Conservation (phyloP, 2,888 invertebrate genomes). For the Tetropium fuscum region DNA sequence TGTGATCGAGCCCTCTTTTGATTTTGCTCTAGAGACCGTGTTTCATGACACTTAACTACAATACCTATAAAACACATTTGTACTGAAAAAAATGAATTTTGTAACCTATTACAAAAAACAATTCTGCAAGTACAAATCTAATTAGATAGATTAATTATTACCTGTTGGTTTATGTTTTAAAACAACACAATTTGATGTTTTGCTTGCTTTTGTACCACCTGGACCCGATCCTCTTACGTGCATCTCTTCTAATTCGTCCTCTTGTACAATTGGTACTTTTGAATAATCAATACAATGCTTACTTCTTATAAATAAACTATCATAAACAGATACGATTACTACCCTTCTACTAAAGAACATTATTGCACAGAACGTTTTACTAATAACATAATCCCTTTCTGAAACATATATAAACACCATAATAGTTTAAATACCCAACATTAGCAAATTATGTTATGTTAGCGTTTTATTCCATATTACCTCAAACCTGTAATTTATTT, state of each 20-base stretch:
- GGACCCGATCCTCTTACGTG: constrained; percentile 93
- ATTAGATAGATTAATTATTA: constrained; percentile 22
- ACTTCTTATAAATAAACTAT: constrained; percentile 40
- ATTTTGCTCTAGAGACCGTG: constrained; percentile 85
- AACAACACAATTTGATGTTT: constrained; percentile 56
- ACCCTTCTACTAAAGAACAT: constrained; percentile 30
- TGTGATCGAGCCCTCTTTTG: constrained; percentile 81
- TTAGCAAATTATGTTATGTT: constrained; percentile 6
- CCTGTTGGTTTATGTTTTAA: constrained; percentile 55
- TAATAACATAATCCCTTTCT: constrained; percentile 79
- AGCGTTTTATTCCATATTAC: constrained; percentile 62
- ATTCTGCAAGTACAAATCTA: background rate
- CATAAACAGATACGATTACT: background rate
- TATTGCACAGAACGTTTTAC: constrained; percentile 69
- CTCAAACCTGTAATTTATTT: constrained; percentile 74
- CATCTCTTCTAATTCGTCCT: constrained; percentile 85
- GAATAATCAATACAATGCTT: constrained; percentile 78
- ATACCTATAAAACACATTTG: too few species aligned
- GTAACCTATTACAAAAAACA: background rate
- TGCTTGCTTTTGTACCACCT: constrained; percentile 74
- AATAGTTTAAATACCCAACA: background rate
- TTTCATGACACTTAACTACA: constrained; percentile 89
- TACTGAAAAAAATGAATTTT: constrained; percentile 57
- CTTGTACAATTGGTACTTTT: constrained; percentile 79
- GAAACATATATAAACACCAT: constrained; percentile 60